A percentile compares a stretch with the other conserved stretches of the same genome.
Evolutionary conservation across 2,888 invertebrate genomes (phyloP).

Genomic region (Choristoneura rosaceana): DNA sequence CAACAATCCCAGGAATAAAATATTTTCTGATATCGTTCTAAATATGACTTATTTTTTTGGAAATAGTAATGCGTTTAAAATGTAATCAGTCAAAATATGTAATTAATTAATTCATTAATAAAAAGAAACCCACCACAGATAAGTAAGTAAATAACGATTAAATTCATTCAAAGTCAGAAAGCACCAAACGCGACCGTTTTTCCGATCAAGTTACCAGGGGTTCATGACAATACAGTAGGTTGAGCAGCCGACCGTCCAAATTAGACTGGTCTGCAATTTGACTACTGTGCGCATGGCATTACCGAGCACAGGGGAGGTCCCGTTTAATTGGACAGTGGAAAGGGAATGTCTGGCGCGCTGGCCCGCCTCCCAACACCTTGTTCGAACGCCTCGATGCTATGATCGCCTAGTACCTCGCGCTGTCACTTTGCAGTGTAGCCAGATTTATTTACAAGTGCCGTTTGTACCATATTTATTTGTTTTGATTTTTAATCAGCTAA

Average conservation of each 20-base stretch:
- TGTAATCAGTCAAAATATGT: too few relatives aligned
- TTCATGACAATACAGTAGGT: constrained; percentile 63
- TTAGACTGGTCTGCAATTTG: constrained; percentile 58
- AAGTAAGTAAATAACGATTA: background rate
- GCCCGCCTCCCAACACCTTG: constrained; percentile 78
- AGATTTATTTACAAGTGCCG: constrained; percentile 20
- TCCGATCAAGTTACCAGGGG: constrained; percentile 70
- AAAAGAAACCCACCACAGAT: background rate
- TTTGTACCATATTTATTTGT: constrained; percentile 8
- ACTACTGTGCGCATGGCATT: constrained; percentile 57
- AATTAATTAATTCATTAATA: background rate
- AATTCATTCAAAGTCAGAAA: background rate
- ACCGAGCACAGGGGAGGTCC: constrained; percentile 70
- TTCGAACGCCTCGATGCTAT: constrained; percentile 79
- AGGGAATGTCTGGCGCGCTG: constrained; percentile 78
- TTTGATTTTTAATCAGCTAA: constrained; percentile 7
- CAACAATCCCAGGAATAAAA: too few relatives aligned
- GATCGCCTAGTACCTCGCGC: constrained; percentile 74
- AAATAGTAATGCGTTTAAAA: too few relatives aligned
- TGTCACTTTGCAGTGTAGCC: constrained; percentile 51
- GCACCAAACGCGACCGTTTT: constrained; percentile 57
- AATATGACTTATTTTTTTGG: too few relatives aligned
- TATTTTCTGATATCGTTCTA: background rate
- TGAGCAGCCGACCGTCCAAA: constrained; percentile 56
- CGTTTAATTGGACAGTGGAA: constrained; percentile 73